Evolutionary conservation across 2,113 vertebrate genomes (phyloP), one percentile per base, ranked within the genome.

Genomic region (Aegotheles bennettii): DNA sequence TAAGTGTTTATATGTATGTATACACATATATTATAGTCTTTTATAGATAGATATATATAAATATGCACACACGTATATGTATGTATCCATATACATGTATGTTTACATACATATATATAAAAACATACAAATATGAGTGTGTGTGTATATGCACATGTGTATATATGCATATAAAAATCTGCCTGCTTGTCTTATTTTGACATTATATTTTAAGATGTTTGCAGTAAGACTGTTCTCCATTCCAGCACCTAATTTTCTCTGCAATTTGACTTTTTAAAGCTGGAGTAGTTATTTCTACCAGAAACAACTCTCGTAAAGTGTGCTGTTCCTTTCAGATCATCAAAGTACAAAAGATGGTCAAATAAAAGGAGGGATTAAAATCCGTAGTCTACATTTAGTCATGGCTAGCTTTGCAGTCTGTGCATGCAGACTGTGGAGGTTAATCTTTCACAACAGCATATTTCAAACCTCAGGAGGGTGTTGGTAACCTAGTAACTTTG

Each of bases 291-390:
- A 69, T 38, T 93, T 76, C 56, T 78, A 14, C 43, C 40, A 68
- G 69, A 68, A 95, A 78, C 33, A 71, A 29, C 11, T 11, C 24
- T 59, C 29, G 21, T 78, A 26, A 85, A 85, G 40, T 45, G 31
- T 29, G 7, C 64, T 71, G 71, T 56, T 93, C 68, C 71, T 80
- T 90, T 77, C 86, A 86, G 38, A 84, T 64, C 79, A 93, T 95
- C 92, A 95, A 96, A 93, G 85, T 88, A 91, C 85, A 50, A 50
- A 94, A 86, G 54, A 51, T 56, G 79, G 77, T 89, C 71, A 96
- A 93, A 94, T 85, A 91, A 93, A 85, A 95, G 38, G 54, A 54
- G 87, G 88, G 87, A 88, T 96, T 93, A 96, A 90, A 67, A 93
- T 88, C 78, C 11, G 0, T 67, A 36, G 59, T 28, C n/a, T 84